Evolutionary conservation across 2,113 vertebrate genomes (phyloP).

Genomic region (Coptodon bakossiorum): DNA sequence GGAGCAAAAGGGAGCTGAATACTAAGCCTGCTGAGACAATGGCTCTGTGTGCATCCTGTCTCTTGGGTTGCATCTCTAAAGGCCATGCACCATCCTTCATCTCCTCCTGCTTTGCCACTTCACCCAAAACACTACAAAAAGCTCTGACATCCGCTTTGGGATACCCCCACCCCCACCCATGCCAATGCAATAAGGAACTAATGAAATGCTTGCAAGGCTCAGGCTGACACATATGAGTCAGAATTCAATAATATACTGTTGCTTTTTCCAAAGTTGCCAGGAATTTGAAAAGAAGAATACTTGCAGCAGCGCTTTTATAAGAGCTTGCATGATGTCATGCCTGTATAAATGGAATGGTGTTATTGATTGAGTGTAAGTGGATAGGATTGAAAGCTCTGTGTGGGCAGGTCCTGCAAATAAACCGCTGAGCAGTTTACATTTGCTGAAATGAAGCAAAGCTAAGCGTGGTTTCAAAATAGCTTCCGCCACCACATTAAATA

Average conservation of each 20-base stretch:
- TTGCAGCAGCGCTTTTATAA: background rate
- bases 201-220: constrained; percentile 26
- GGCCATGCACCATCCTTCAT: constrained; percentile 37
- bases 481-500: background rate
- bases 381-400: constrained; percentile 42
- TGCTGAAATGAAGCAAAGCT: constrained; percentile 14
- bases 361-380: constrained; percentile 57
- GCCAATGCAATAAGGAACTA: background rate
- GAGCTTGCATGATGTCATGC: constrained; percentile 45
- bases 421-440: constrained; percentile 8
- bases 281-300: constrained; percentile 8
- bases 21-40: constrained; percentile 58
- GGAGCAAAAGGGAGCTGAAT: constrained; percentile 47
- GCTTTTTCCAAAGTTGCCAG: constrained; percentile 20
- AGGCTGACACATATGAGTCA: background rate
- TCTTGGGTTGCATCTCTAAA: constrained; percentile 44
- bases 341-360: constrained; percentile 40
- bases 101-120: constrained; percentile 2
- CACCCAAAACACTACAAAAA: background rate
- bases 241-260: constrained; percentile 23
- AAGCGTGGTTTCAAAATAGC: background rate
- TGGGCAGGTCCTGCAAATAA: constrained; percentile 24
- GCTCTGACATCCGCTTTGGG: background rate
- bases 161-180: background rate
- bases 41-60: constrained; percentile 57